Percentiles rank a stretch among this genome's conserved stretches.
These are phyloP conservation scores for Nezara viridula DNA, from an alignment of 2,888 invertebrate genomes.

Conservation along the genomic window DNA sequence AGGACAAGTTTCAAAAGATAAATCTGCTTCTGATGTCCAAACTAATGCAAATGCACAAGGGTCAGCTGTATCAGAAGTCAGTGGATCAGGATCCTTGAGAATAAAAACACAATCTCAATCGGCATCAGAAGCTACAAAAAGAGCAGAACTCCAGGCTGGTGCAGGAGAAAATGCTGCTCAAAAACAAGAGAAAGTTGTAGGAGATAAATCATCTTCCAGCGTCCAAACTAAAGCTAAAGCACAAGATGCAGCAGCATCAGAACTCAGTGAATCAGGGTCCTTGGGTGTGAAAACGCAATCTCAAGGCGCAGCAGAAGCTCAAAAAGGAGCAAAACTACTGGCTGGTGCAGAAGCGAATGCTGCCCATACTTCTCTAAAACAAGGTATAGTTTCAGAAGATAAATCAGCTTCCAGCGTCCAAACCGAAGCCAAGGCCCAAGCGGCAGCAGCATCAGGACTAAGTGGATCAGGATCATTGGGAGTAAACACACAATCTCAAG, in stretches of 20 bases:
- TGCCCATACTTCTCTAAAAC: neutral
- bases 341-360: neutral
- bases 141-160: no score
- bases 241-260: neutral
- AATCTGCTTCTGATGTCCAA: neutral
- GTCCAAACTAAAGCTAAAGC: neutral
- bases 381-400: neutral
- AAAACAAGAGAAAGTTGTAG: neutral
- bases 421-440: no score
- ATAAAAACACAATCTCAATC: neutral
- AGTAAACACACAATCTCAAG: neutral
- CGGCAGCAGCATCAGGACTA: neutral
- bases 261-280: neutral
- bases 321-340: no score
- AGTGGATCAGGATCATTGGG: neutral
- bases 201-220: neutral
- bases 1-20: no score
- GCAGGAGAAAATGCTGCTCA: neutral
- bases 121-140: no score
- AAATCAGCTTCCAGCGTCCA: no score
- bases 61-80: neutral
- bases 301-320: neutral
- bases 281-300: neutral
- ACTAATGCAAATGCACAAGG: neutral
- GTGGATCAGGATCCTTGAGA: neutral